Base-by-base conservation (phyloP, 2,888 invertebrate species). In the Kryphioiulus occultus region DNA sequence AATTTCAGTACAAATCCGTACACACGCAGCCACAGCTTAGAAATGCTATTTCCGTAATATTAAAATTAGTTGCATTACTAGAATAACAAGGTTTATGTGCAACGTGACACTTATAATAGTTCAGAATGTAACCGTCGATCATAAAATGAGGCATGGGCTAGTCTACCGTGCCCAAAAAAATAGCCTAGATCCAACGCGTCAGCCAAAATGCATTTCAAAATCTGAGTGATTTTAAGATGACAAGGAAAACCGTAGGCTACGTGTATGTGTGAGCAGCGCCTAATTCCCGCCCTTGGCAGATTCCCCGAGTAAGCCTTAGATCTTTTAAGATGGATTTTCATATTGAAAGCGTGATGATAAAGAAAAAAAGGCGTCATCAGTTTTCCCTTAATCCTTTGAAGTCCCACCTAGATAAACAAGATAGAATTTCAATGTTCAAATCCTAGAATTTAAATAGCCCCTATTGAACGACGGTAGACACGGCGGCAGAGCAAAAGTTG, bases 281-380 rank as follows among this genome's bases (percentile, higher is more conserved):
- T 68, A 68, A 68, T 68, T 68, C 68, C 26, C 9, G 22, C 68
- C 68, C n/a, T 26, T 68, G 68, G 26, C 68, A 68, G 26, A 26
- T 68, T 26, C 68, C 68, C 26, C 1, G 53, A 47, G n/a, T 68
- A 68, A 68, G 26, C 68, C 68, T 68, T 26, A 68, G 68, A 26
- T 68, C 68, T 68, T 68, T 68, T 26, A 68, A 68, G 68, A 68
- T 68, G 68, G 68, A 68, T 68, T 68, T 68, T 68, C 68, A 68
- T 26, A 68, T 26, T 68, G 19, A 68, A 68, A 68, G 68, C 68
- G 68, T 68, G 68, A 68, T 68, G 68, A 68, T n/a, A 26, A 68
- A 22, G 26, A 26, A 26, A 68, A 59, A 68, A 68, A 68, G 22
- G 68, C 68, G 68, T 68, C n/a, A 53, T 53, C 53, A 53, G 53